phyloP scores from a whole-genome alignment of 2,888 invertebrate genomes.

The Tetragonula carbonaria region DNA sequence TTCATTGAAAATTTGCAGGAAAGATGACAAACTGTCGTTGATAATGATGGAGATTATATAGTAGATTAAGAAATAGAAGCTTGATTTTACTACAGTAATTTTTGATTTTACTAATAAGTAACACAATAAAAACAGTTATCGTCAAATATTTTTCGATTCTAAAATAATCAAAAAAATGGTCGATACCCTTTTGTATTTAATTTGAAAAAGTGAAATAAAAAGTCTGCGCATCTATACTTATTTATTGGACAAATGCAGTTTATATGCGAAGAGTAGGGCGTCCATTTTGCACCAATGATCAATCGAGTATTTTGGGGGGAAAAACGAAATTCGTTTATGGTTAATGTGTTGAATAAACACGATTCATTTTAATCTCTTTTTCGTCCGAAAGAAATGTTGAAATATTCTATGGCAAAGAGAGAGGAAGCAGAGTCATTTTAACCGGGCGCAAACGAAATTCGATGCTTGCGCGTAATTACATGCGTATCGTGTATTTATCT shows the following conservation, averaged over 20 bases:
- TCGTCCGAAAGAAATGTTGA: neutral
- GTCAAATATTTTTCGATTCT: no score
- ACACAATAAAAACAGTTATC: no score
- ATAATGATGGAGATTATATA: no score
- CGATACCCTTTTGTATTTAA: neutral
- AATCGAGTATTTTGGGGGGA: neutral
- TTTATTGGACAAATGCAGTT: neutral
- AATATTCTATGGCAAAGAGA: slow-evolving; percentile 25
- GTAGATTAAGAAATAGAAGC: no score
- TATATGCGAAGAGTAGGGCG: no score
- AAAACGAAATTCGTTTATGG: neutral
- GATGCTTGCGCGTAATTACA: slow-evolving; percentile 57
- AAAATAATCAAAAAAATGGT: neutral
- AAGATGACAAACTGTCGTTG: no score
- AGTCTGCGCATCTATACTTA: neutral
- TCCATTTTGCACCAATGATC: neutral
- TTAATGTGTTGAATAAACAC: slow-evolving; percentile 42
- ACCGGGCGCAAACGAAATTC: slow-evolving; percentile 43
- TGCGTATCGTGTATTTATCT: slow-evolving; percentile 53
- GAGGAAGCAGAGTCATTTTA: slow-evolving; percentile 31
- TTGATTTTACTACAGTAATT: no score
- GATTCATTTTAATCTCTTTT: slow-evolving; percentile 18
- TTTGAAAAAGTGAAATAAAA: neutral
- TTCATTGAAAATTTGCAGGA: no score
- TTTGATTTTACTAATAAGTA: neutral